Conservation (phyloP, 2,888 invertebrate genomes). For the Apoda limacodes region DNA sequence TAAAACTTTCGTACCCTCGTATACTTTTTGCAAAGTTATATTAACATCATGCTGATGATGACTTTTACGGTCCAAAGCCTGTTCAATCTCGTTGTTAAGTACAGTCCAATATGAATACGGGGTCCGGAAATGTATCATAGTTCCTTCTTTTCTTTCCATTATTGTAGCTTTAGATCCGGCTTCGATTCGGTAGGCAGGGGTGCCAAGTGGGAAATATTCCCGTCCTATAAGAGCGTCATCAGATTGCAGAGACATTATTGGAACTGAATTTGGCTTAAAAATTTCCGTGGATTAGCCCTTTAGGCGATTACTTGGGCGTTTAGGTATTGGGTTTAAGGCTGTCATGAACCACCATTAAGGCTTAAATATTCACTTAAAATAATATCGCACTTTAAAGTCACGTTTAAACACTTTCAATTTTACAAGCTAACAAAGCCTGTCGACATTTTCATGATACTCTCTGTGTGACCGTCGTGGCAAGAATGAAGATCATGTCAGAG, state of each 20-base stretch:
- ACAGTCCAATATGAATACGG: slow-evolving; percentile 74
- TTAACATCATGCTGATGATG: slow-evolving; percentile 39
- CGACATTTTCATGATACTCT: too few species aligned
- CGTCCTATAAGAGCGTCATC: slow-evolving; percentile 59
- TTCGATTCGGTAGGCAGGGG: slow-evolving; percentile 66
- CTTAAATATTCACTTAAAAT: too few species aligned
- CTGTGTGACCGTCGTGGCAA: too few species aligned
- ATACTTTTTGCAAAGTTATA: slow-evolving; percentile 39
- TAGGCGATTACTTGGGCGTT: too few species aligned
- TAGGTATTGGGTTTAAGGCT: too few species aligned
- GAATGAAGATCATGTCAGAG: too few species aligned
- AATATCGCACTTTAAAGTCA: too few species aligned
- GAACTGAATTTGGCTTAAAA: slow-evolving; percentile 59
- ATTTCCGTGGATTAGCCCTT: too few species aligned
- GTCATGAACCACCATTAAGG: too few species aligned
- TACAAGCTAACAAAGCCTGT: too few species aligned
- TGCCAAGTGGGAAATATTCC: slow-evolving; percentile 63
- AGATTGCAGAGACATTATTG: slow-evolving; percentile 47
- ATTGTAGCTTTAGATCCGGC: slow-evolving; percentile 64
- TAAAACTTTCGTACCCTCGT: slow-evolving; percentile 48
- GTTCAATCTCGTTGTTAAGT: slow-evolving; percentile 72
- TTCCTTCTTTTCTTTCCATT: slow-evolving; percentile 63
- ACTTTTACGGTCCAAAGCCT: slow-evolving; percentile 48
- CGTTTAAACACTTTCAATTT: too few species aligned
- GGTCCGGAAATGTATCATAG: slow-evolving; percentile 72